phyloP scores from a whole-genome alignment of 2,888 invertebrate species.

The Diaperis boleti region DNA sequence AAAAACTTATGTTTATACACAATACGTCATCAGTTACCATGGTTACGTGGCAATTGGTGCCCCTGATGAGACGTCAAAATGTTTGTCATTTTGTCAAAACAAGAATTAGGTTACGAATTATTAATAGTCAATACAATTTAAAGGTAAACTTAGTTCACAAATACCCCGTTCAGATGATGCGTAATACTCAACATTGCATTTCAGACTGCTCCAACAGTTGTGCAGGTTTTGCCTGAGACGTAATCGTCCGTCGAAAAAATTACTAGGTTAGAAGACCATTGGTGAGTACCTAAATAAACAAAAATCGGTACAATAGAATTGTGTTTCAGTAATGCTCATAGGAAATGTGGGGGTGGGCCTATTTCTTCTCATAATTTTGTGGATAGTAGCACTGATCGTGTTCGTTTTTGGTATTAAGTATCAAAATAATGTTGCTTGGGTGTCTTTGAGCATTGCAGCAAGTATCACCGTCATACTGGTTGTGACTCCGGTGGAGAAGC shows the following conservation, averaged over 20 bases:
- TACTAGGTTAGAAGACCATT: too few relatives aligned
- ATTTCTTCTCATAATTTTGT: slow-evolving; percentile 74
- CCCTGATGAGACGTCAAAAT: too few relatives aligned
- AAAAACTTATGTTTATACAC: too few relatives aligned
- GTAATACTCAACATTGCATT: not conserved
- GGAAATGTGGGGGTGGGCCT: slow-evolving; percentile 74
- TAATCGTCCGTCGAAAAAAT: too few relatives aligned
- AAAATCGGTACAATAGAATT: not conserved
- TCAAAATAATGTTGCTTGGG: slow-evolving; percentile 74
- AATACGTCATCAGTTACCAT: too few relatives aligned
- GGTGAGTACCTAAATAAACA: too few relatives aligned
- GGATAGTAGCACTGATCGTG: slow-evolving; percentile 73
- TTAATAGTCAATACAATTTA: not conserved
- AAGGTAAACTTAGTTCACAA: not conserved
- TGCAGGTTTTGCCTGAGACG: too few relatives aligned
- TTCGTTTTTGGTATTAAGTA: slow-evolving; percentile 76
- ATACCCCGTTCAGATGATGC: not conserved
- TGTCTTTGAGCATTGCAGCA: slow-evolving; percentile 70
- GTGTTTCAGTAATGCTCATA: slow-evolving; percentile 46
- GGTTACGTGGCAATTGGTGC: too few relatives aligned
- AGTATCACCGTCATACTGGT: slow-evolving; percentile 72
- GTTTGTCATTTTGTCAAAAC: not conserved
- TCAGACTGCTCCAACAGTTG: not conserved
- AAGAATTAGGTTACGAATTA: not conserved
- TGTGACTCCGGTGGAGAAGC: slow-evolving; percentile 69